phyloP scores from a whole-genome alignment of 1,140 invertebrate species.

The Ceratosolen fusciceps region DNA sequence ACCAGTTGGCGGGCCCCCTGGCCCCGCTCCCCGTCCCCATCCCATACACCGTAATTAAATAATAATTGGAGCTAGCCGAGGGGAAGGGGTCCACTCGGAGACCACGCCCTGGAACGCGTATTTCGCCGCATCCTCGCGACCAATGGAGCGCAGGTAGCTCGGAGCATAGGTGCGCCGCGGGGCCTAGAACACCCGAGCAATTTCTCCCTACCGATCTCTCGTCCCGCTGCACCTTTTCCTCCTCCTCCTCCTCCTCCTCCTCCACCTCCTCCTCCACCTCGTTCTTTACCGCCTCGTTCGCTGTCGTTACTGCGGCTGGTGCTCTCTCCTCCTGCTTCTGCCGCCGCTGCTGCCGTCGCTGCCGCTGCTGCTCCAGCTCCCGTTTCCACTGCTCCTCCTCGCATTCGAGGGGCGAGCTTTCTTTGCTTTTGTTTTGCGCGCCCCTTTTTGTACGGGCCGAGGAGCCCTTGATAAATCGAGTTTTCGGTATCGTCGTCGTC shows the following conservation, averaged over 20 bases:
- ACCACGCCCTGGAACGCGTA: constrained; percentile 63
- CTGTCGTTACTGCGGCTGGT: too few relatives aligned
- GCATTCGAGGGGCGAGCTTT: constrained; percentile 3
- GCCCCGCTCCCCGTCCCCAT: constrained; percentile 42
- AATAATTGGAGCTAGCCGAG: constrained; percentile 66
- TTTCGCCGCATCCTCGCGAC: constrained; percentile 52
- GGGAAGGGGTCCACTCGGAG: constrained; percentile 56
- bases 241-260: neutral
- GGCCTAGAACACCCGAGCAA: neutral
- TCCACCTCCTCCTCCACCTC: constrained; percentile 15
- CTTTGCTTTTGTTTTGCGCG: constrained; percentile 24
- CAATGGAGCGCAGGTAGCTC: constrained; percentile 57
- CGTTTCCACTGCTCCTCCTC: neutral
- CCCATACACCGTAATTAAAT: constrained; percentile 66
- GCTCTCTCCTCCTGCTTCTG: too few relatives aligned
- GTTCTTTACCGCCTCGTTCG: neutral
- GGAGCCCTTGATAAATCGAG: constrained; percentile 44
- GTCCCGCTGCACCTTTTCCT: too few relatives aligned
- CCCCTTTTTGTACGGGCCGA: constrained; percentile 27
- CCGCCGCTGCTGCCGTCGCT: too few relatives aligned
- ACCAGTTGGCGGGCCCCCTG: neutral
- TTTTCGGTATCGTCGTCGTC: constrained; percentile 45
- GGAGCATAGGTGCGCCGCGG: neutral
- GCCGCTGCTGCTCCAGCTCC: too few relatives aligned
- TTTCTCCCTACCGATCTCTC: neutral